A percentile compares a stretch with the other conserved stretches of the same genome.
Evolutionary conservation across 2,113 vertebrate species (phyloP).

Genomic region (Lates calcarifer): DNA sequence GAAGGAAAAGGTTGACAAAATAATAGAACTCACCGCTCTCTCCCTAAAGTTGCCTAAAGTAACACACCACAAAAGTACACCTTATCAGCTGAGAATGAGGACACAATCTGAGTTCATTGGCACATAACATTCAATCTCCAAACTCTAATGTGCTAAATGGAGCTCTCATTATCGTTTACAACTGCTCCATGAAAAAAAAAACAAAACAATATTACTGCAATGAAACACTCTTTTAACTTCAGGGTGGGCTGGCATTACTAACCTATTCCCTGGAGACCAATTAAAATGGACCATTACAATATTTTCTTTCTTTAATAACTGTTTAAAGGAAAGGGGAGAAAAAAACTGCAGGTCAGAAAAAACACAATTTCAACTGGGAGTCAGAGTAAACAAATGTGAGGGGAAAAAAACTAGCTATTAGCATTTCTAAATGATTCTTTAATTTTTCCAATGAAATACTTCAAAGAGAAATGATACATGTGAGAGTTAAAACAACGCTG

Average conservation of each 20-base stretch:
- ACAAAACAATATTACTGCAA: conserved; percentile 21
- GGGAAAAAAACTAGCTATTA: conserved; percentile 49
- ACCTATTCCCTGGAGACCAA: conserved; percentile 68
- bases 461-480: conserved; percentile 62
- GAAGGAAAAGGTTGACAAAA: conserved; percentile 41
- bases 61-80: conserved; percentile 18
- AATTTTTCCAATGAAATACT: conserved; percentile 68
- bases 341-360: conserved; percentile 32
- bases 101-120: conserved; percentile 22
- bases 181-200: conserved; percentile 33
- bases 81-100: conserved; percentile 30
- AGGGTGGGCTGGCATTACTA: conserved; percentile 60
- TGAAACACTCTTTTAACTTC: conserved; percentile 65
- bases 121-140: conserved; percentile 46
- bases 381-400: conserved; percentile 64
- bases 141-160: conserved; percentile 39
- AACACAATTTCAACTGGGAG: conserved; percentile 46
- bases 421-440: conserved; percentile 70
- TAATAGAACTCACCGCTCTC: conserved; percentile 37
- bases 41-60: background rate
- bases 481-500: conserved; percentile 56
- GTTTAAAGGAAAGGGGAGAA: conserved; percentile 44
- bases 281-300: conserved; percentile 71
- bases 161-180: conserved; percentile 50
- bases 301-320: conserved; percentile 68